Evolutionary conservation across 2,113 vertebrate genomes (phyloP), one percentile per base, ranked within the genome.

Genomic region (Nanger granti): DNA sequence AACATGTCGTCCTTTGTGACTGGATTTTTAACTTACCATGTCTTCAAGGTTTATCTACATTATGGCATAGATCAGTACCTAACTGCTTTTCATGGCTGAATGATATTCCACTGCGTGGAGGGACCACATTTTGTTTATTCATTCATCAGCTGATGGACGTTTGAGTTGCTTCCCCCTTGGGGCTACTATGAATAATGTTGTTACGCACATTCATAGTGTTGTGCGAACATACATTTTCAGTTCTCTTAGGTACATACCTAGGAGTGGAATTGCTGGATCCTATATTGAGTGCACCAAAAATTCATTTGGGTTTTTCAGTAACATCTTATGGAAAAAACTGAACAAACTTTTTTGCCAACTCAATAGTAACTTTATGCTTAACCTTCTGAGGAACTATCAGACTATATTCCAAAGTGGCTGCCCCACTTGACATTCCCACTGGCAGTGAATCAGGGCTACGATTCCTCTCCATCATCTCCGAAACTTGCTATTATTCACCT

Each of bases 21-120:
- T 10, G 44, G 3, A 26, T 62, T n/a, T 64, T 47, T 22, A 54
- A 54, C 31, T 28, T 7, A 17, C 18, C 2, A 1, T 10, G 47
- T 41, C 15, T 44, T 15, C 55, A 47, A 79, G 55, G 22, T 28
- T n/a, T 22, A 44, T 2, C n/a, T 24, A 44, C 2, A 1, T 44
- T 12, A 14, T 2, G 15, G n/a, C 22, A 0, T 24, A 18, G 3
- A 55, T 59, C 11, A 26, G 29, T 2, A 15, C 4, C 15, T 76
- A n/a, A 49, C 12, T 29, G 22, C 29, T 59, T 73, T 52, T 52
- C 29, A 26, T 14, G 26, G 34, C 64, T 52, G 34, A 76, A 26
- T 4, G 13, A 3, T 28, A 28, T 2, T 76, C 88, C n/a, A 20
- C 1, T 3, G 82, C 2, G 1, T 4, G 13, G 29, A 20, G 3